phyloP scores from a whole-genome alignment of 2,888 invertebrate genomes.

The Noctuana brunneofusca region DNA sequence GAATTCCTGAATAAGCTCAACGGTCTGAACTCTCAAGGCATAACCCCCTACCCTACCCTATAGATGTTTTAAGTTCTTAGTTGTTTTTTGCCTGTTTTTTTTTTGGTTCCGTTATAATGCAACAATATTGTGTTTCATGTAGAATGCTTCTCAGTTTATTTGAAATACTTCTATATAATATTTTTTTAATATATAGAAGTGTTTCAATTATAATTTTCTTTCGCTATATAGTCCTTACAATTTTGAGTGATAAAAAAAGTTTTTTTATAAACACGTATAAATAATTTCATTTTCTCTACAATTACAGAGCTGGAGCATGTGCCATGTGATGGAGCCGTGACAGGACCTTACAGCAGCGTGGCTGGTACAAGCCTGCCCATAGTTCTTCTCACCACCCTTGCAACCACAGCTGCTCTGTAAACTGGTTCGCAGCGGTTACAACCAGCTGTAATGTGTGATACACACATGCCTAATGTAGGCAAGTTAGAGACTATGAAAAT shows the following conservation, averaged over 20 bases:
- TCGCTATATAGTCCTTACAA: no score
- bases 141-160: background rate
- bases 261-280: background rate
- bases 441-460: background rate
- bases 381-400: conserved; percentile 68
- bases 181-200: no score
- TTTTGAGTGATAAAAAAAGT: no score
- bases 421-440: conserved; percentile 20
- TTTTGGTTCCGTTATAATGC: background rate
- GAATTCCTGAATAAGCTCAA: conserved; percentile 95
- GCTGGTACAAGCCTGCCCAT: conserved; percentile 72
- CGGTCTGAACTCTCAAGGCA: conserved; percentile 63
- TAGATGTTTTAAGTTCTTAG: conserved; percentile 16
- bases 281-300: background rate
- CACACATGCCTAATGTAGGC: conserved; percentile 2
- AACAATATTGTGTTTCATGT: background rate
- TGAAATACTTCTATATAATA: background rate
- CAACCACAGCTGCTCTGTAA: conserved; percentile 75
- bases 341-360: conserved; percentile 77
- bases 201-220: no score
- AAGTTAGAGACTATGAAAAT: conserved; percentile 21
- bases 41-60: conserved; percentile 30
- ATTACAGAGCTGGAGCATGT: conserved; percentile 74
- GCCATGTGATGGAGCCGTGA: conserved; percentile 78
- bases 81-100: background rate